Evolutionary conservation across 2,113 vertebrate species (phyloP).

Genomic region (Triplophysa rosa): DNA sequence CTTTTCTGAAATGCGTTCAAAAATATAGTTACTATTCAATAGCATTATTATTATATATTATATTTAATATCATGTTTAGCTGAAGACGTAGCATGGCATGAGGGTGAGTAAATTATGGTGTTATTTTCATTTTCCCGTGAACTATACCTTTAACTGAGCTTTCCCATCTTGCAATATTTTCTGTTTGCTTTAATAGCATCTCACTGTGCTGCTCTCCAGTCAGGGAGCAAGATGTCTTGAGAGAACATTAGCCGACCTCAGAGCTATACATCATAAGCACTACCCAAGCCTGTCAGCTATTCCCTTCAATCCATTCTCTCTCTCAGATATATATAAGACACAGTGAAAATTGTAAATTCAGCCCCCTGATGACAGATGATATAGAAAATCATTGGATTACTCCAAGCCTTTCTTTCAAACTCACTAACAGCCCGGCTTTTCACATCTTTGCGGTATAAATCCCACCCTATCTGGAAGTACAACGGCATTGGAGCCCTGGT

Average conservation of each 20-base stretch:
- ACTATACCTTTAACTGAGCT: no score
- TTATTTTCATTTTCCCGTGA: no score
- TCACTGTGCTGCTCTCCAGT: no score
- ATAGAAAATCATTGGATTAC: background rate
- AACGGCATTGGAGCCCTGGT: background rate
- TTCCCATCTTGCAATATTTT: no score
- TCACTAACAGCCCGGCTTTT: background rate
- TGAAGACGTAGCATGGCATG: no score
- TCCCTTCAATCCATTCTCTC: background rate
- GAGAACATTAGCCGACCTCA: background rate
- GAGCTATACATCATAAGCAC: background rate
- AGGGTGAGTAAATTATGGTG: no score
- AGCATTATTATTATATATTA: no score
- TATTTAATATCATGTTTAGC: no score
- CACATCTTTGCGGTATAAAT: conserved; percentile 26
- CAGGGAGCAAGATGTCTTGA: background rate
- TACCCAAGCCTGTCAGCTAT: background rate
- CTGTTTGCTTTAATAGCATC: no score
- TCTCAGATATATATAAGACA: background rate
- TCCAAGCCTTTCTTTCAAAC: background rate
- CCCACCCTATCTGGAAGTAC: conserved; percentile 22
- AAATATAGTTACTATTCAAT: no score
- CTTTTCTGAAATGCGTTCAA: no score
- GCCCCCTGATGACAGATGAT: background rate
- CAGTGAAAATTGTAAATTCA: background rate